These are phyloP conservation scores for Odocoileus virginianus DNA, from an alignment of 2,113 vertebrate species.

Conservation along the genomic window DNA sequence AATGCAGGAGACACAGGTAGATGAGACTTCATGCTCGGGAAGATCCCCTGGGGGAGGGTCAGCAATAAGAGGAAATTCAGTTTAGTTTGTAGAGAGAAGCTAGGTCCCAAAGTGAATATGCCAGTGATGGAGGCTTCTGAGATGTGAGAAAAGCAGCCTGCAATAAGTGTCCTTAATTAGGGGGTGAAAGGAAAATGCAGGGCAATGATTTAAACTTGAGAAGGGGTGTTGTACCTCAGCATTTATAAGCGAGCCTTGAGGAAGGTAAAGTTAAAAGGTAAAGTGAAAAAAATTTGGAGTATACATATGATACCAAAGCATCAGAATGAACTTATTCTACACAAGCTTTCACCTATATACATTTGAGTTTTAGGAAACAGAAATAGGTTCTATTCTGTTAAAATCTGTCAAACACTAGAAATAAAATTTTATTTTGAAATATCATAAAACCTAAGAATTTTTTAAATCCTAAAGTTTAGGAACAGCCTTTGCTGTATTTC, in stretches of 20 bases:
- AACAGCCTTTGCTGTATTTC: background rate
- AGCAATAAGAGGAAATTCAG: background rate
- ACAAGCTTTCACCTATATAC: fast-evolving
- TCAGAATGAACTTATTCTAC: background rate
- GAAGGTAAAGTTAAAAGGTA: background rate
- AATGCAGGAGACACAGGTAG: background rate
- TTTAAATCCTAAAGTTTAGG: background rate
- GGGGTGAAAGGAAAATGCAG: background rate
- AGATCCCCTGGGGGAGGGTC: background rate
- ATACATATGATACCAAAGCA: background rate
- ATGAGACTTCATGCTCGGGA: background rate
- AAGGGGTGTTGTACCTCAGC: background rate
- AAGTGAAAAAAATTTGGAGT: background rate
- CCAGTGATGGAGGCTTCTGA: background rate
- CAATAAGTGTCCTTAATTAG: background rate
- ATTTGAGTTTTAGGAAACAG: background rate
- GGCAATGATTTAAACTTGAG: background rate
- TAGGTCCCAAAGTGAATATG: background rate
- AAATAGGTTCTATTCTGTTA: background rate
- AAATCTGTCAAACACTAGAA: background rate
- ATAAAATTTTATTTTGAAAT: background rate
- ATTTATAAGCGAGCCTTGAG: background rate
- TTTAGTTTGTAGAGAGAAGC: background rate
- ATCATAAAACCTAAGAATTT: background rate
- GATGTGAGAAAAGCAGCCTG: background rate